phyloP scores from a whole-genome alignment of 2,888 invertebrate genomes.

The Halocaridina rubra region DNA sequence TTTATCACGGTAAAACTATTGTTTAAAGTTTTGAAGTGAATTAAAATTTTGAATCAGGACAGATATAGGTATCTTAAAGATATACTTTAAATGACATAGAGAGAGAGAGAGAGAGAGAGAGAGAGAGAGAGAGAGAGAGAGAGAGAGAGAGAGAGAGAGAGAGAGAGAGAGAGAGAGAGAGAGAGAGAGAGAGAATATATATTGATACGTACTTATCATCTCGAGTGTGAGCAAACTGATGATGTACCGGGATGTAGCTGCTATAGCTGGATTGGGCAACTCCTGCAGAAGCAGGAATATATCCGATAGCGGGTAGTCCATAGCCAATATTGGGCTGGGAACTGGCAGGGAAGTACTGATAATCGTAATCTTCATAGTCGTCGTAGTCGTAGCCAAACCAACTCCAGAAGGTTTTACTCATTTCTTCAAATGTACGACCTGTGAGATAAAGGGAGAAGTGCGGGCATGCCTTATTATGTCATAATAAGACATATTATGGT shows the following conservation, averaged over 20 bases:
- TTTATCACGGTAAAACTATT: too few relatives aligned
- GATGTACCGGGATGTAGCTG: conserved; percentile 30
- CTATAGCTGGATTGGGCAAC: conserved; percentile 49
- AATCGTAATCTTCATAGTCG: conserved; percentile 34
- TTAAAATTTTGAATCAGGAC: too few relatives aligned
- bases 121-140: too few relatives aligned
- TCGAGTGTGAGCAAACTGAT: conserved; percentile 29
- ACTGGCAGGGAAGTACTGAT: conserved; percentile 13
- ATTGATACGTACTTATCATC: conserved; percentile 49
- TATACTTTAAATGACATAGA: too few relatives aligned
- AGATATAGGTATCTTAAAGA: too few relatives aligned
- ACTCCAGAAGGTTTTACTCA: conserved; percentile 23
- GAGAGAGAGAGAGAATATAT: too few relatives aligned
- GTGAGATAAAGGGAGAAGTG: not conserved
- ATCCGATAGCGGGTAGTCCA: conserved; percentile 40
- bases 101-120: too few relatives aligned
- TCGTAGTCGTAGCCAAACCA: conserved; percentile 55
- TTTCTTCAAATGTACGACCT: conserved; percentile 35
- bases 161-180: too few relatives aligned
- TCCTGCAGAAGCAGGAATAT: conserved; percentile 21
- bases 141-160: too few relatives aligned
- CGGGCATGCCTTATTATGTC: not conserved
- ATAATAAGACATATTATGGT: not conserved
- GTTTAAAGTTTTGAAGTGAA: too few relatives aligned
- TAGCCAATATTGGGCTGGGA: conserved; percentile 16